These are phyloP conservation scores for Ptychadena robeensis DNA, from an alignment of 2,797 vertebrate species.

Conservation along the genomic window DNA sequence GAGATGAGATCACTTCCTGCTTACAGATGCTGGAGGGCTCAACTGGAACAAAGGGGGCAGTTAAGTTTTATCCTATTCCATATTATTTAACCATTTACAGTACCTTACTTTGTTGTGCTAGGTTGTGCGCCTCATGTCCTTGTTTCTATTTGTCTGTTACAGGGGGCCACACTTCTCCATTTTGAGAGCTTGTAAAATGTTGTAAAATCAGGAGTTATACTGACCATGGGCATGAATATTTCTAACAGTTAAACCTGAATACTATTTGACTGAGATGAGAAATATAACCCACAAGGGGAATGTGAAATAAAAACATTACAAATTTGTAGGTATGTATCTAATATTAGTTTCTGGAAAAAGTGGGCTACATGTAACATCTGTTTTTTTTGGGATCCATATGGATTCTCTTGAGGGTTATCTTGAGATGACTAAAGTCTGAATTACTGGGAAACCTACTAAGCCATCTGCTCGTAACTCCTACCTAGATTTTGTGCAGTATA, in stretches of 20 bases:
- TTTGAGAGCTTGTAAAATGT: no score
- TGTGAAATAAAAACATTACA: neutral
- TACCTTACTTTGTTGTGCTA: no score
- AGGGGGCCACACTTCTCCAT: no score
- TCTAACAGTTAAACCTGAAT: neutral
- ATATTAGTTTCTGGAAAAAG: conserved; percentile 9
- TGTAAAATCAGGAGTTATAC: neutral
- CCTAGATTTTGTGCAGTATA: conserved; percentile 11
- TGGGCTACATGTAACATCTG: conserved; percentile 28
- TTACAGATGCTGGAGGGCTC: no score
- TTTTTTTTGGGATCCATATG: conserved; percentile 15
- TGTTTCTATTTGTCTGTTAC: no score
- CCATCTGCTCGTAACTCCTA: conserved; percentile 26
- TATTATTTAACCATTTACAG: no score
- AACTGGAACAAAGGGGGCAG: no score
- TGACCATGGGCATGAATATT: neutral
- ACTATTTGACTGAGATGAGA: neutral
- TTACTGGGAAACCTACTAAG: conserved; percentile 16
- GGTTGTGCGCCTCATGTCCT: no score
- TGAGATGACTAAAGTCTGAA: neutral
- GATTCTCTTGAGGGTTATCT: conserved; percentile 19
- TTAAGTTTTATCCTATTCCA: no score
- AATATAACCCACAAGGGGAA: neutral
- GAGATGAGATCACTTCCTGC: no score
- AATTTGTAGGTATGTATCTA: conserved; percentile 7